Evolutionary conservation across 92 coral and sea anemone species (phyloP).

Genomic region (Bergia puertoricense): DNA sequence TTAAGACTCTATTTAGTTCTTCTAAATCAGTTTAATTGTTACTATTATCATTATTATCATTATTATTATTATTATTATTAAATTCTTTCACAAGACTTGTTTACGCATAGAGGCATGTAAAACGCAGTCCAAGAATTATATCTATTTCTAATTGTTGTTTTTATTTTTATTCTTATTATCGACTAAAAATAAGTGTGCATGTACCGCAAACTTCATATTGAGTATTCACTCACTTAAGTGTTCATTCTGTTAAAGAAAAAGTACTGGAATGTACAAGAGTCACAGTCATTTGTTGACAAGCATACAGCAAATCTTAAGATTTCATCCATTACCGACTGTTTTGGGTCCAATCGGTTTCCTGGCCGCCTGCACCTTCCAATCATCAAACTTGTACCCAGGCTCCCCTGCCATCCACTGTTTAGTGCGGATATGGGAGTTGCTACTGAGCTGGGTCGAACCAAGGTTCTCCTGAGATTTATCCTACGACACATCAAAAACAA

Average conservation of each 20-base stretch:
- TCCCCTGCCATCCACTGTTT: slow-evolving; percentile 82
- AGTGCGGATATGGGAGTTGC: slow-evolving; percentile 60
- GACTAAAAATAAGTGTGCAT: no score
- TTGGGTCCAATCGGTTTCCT: slow-evolving; percentile 60
- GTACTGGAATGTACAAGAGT: no score
- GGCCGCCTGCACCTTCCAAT: slow-evolving; percentile 71
- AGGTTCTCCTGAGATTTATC: slow-evolving; percentile 74
- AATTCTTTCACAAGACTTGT: not conserved
- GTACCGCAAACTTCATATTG: no score
- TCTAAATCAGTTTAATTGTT: no score
- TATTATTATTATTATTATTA: no score
- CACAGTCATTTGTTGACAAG: not conserved
- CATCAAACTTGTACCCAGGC: slow-evolving; percentile 60
- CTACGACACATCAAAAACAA: slow-evolving; percentile 14
- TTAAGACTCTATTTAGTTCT: no score
- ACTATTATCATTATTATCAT: no score
- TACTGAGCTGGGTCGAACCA: slow-evolving; percentile 60
- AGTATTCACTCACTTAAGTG: no score
- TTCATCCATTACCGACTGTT: slow-evolving; percentile 41
- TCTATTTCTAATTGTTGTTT: no score
- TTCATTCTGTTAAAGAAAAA: no score
- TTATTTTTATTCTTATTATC: no score
- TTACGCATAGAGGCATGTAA: not conserved
- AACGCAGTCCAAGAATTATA: not conserved
- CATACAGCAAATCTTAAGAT: not conserved